These are phyloP conservation scores for Leptobrachium ailaonicum DNA, from an alignment of 2,113 vertebrate species.

Conservation along the genomic window DNA sequence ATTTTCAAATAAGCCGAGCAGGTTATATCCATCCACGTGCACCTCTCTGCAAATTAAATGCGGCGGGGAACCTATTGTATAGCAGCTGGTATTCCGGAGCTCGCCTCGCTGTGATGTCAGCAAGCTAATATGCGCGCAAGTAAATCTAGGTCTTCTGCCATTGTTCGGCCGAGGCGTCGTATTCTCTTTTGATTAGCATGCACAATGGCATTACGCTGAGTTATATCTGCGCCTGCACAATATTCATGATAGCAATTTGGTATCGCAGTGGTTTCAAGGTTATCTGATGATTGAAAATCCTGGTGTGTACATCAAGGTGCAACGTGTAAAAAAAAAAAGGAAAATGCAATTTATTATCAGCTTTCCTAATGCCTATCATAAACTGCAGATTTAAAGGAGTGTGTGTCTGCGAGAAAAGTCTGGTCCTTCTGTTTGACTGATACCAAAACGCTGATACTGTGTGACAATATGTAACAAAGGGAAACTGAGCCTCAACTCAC, in stretches of 20 bases:
- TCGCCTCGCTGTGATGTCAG: no score
- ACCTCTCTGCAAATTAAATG: no score
- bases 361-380: conserved; percentile 74
- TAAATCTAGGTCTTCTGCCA: no score
- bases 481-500: neutral
- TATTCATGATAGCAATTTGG: conserved; percentile 83
- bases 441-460: neutral
- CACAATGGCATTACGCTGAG: conserved; percentile 72
- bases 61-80: no score
- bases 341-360: conserved; percentile 71
- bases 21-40: no score
- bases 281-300: conserved; percentile 82
- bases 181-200: conserved; percentile 71
- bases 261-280: conserved; percentile 80
- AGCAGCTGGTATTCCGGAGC: no score
- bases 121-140: no score
- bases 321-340: conserved; percentile 68
- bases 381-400: conserved; percentile 73
- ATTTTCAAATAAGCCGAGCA: no score
- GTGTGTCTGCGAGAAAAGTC: neutral
- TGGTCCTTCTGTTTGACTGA: neutral
- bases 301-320: conserved; percentile 77
- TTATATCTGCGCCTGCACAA: conserved; percentile 74
- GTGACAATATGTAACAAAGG: neutral
- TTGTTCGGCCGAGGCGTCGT: conserved; percentile 56